Base-by-base conservation (phyloP, 2,113 vertebrate genomes). In the Cinclus mexicanus region DNA sequence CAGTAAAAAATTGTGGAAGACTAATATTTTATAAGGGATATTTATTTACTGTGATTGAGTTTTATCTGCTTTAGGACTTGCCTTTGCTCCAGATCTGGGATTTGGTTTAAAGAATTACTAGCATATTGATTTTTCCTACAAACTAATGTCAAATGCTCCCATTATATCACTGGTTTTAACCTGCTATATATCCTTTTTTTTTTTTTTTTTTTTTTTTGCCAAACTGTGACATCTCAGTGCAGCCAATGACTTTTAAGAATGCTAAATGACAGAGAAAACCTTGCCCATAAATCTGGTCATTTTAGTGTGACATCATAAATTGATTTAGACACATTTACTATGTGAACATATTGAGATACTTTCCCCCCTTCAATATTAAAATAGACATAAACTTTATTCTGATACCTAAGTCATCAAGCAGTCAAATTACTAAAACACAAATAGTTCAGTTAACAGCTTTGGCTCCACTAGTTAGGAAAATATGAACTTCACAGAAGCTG, bases 391-490 rank as follows among this genome's bases (percentile, higher is more conserved):
- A 12, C 24, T 85, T 84, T 77, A 77, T 77, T 88, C 85, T 87
- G 72, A 42, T 80, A 50, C 78, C 64, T 78, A 71, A 94, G 64
- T 26, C 64, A 8, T 71, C 75, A 83, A 85, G 68, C 4, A 81
- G 22, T 15, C 18, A 91, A 83, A 50, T 89, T 25, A 69, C 23
- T 87, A 37, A 53, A 90, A 35, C 60, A 87, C 33, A 91, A 70
- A 89, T 52, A 86, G 10, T 79, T 74, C 24, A 67, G 20, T 78
- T 63, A 80, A 23, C 26, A 85, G 23, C 11, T 87, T 59, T 56
- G 22, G 35, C 35, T 94, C 68, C 49, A 96, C 9, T 29, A 91
- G 53, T 84, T 96, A 64, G 28, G 88, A 94, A 94, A 33, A 85
- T 82, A 90, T 37, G 50, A 89, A 89, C 53, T 84, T 97, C 83